Conservation (phyloP, 2,888 invertebrate species). For the Eupithecia exiguata region DNA sequence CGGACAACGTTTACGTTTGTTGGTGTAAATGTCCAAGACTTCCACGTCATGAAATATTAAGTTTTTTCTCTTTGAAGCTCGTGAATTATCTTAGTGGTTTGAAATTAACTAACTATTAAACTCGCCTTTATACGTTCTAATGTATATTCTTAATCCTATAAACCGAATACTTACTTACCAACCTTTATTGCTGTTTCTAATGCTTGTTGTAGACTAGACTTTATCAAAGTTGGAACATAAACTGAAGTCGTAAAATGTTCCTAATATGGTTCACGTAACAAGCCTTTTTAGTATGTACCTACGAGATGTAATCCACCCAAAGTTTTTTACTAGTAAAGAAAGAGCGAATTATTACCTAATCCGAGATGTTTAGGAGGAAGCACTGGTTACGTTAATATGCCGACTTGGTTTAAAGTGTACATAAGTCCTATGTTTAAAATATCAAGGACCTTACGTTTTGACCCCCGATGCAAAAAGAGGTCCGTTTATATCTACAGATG, state of each 20-base stretch:
- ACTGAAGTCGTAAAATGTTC: slow-evolving; percentile 25
- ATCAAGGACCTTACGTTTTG: background rate
- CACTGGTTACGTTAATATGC: background rate
- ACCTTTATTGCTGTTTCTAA: slow-evolving; percentile 20
- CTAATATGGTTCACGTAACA: slow-evolving; percentile 20
- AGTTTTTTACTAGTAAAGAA: background rate
- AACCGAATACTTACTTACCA: background rate
- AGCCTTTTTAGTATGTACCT: slow-evolving; percentile 9
- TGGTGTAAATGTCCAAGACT: background rate
- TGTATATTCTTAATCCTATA: background rate
- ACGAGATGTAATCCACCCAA: background rate
- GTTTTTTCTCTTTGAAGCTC: background rate
- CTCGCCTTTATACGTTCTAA: background rate
- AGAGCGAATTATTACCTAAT: background rate
- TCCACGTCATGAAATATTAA: background rate
- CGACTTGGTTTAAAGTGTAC: too few species aligned
- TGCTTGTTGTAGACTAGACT: slow-evolving; percentile 4
- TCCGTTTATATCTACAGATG: background rate
- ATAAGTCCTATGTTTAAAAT: too few species aligned
- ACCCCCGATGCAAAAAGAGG: background rate
- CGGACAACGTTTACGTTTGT: too few species aligned
- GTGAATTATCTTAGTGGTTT: background rate
- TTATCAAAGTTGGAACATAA: slow-evolving; percentile 30
- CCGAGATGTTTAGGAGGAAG: background rate
- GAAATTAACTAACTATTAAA: background rate